Evolutionary conservation across 2,888 invertebrate genomes (phyloP), one percentile per base, ranked within the genome.

Genomic region (Ischnura elegans): DNA sequence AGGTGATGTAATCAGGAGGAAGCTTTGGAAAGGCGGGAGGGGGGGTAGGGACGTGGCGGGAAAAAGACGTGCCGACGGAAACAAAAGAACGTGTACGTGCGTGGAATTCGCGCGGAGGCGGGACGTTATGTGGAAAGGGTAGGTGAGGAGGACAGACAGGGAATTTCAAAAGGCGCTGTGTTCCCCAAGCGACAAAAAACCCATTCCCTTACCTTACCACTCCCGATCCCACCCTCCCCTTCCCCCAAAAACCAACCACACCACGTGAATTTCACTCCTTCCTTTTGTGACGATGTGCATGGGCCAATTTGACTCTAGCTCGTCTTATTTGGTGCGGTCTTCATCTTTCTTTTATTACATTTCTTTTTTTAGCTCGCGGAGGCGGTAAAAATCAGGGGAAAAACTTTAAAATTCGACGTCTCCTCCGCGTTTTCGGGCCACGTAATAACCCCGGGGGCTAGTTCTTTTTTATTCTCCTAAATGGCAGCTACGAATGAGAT

Each of bases 31-130:
- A 16, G 36, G 76, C 29, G 29, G 6, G 61, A 19, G 61, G 61
- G 61, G 25, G 61, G 25, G 61, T 61, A 8, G 13, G 51, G 13
- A 5, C 19, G 51, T 6, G 51, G 61, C 29, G 25, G 13, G 76
- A 76, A 76, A 76, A 76, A 76, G 76, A 76, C 76, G 76, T 76
- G 76, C 76, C 76, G 76, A 76, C 76, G 76, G 76, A 76, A 76
- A 76, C 76, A 86, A 86, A 86, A n/a, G 76, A 76, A 76, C 76
- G 76, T 21, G 36, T 76, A 76, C 43, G 86, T 43, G 86, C 43
- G 45, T 16, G 19, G 86, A 43, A 76, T 76, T 76, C 76, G 76
- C 76, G 76, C 6, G 76, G 13, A 25, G 61, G 25, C n/a, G 36
- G 76, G 36, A 13, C 10, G 76, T 2, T 29, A 36, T 6, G 51